Evolutionary conservation across 92 coral and sea anemone genomes (phyloP), one percentile per base, ranked within the genome.

Genomic region (Actinostola sp.): DNA sequence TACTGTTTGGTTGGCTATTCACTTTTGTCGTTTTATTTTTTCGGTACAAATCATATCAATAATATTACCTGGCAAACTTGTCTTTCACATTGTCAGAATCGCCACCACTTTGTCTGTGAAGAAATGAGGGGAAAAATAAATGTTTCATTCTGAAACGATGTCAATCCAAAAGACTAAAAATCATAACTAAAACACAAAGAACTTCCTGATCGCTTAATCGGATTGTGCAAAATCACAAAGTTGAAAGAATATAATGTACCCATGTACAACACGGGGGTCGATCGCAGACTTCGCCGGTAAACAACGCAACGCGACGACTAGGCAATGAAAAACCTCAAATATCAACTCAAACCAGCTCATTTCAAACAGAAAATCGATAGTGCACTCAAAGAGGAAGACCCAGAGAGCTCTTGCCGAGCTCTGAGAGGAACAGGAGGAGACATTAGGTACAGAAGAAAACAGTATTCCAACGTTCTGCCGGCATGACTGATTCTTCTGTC

Each of bases 61-160:
- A n/a, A n/a, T 48, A 6, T 66, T 91, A 94, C 98, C 98, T 85
- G 26, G 98, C 98, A 77, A 94, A 94, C 54, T 88, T 80, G 39
- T 94, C 98, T 29, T 92, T 88, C 15, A 89, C 88, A 61, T 86
- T 90, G 43, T 90, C 98, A 6, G 81, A 71, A 42, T 94, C 98
- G 28, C 82, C 85, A 31, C 77, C 80, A 61, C 97, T 91, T 73
- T 61, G 66, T 41, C 48, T 78, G 31, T 21, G 15, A 66, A n/a
- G 32, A 51, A 50, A 72, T 11, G 14, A 57, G 26, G 30, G 27
- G 28, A 57, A 23, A 68, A 27, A 66, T 2, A 31, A 58, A 9
- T 35, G 24, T 36, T 50, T 17, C 63, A 57, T 27, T 57, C 28
- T 57, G n/a, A 27, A 7, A 57, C 63, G 7, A 27, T 27, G 63